Evolutionary conservation across 2,113 vertebrate genomes (phyloP).

Genomic region (Cranoglanis bouderius): DNA sequence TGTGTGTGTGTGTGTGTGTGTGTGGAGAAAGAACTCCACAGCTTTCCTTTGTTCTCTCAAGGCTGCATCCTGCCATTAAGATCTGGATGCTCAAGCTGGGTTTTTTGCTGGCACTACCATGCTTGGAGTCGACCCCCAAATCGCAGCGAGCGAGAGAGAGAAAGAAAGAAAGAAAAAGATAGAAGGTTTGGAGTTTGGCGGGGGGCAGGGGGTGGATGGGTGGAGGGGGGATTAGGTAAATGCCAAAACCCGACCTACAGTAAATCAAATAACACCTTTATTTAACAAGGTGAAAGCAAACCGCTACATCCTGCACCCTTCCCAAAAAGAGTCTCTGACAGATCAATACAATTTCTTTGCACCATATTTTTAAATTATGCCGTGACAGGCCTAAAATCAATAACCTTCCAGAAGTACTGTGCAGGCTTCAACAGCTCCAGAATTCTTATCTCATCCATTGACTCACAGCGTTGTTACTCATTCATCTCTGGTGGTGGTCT

Average conservation of each 20-base stretch:
- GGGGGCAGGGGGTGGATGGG: conserved; percentile 6
- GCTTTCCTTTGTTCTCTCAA: conserved; percentile 59
- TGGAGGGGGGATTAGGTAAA: conserved; percentile 5
- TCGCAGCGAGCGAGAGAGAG: neutral
- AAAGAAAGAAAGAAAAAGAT: neutral
- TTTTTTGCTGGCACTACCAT: conserved; percentile 49
- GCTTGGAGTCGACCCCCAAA: conserved; percentile 40
- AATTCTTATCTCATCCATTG: conserved; percentile 11
- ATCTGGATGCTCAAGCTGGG: conserved; percentile 39
- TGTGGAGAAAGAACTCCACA: conserved; percentile 39
- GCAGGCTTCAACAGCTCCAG: conserved; percentile 28
- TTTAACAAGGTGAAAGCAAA: conserved; percentile 32
- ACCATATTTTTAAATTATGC: conserved; percentile 30
- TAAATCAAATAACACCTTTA: conserved; percentile 15
- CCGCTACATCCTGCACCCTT: neutral
- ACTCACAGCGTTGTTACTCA: neutral
- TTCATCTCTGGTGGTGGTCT: conserved; percentile 25
- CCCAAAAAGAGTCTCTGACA: neutral
- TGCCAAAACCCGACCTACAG: neutral
- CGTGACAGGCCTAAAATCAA: conserved; percentile 45
- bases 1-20: conserved; percentile 25
- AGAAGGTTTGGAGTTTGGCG: neutral
- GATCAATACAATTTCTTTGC: conserved; percentile 25
- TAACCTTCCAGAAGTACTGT: conserved; percentile 38
- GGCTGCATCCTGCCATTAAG: conserved; percentile 60